phyloP scores from a whole-genome alignment of 1,140 invertebrate genomes.

The Solenopsis invicta region DNA sequence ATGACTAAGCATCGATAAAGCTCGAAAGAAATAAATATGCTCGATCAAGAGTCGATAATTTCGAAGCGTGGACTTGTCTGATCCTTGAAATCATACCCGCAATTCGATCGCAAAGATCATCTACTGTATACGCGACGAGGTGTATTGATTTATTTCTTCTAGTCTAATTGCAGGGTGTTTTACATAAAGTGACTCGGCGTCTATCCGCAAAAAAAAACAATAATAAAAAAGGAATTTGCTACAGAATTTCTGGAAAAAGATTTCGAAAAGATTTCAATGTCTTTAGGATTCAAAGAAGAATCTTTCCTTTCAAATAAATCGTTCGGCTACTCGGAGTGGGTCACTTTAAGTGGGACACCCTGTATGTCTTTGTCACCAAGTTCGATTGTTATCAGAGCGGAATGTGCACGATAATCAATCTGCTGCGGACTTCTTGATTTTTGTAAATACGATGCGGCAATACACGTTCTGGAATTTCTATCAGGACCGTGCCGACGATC shows the following conservation, averaged over 20 bases:
- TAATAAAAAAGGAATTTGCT: neutral
- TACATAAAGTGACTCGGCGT: constrained; percentile 19
- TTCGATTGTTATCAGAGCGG: constrained; percentile 71
- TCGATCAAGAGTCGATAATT: neutral
- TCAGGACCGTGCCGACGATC: constrained; percentile 6
- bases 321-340: neutral
- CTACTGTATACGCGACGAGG: constrained; percentile 32
- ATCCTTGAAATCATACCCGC: constrained; percentile 23
- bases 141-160: constrained; percentile 63
- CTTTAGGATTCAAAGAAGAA: neutral
- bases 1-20: neutral
- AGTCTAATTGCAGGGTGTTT: constrained; percentile 64
- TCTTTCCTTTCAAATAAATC: neutral
- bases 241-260: constrained; percentile 57
- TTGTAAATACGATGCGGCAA: constrained; percentile 68
- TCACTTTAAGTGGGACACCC: constrained; percentile 29
- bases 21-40: neutral
- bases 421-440: constrained; percentile 58
- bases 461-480: constrained; percentile 51
- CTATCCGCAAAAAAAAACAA: neutral
- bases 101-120: constrained; percentile 32
- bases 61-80: constrained; percentile 11
- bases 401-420: constrained; percentile 69
- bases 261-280: constrained; percentile 23
- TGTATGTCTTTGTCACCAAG: constrained; percentile 68